Evolutionary conservation across 2,888 invertebrate species (phyloP).

Genomic region (Acanthococcus lagerstroemiae): DNA sequence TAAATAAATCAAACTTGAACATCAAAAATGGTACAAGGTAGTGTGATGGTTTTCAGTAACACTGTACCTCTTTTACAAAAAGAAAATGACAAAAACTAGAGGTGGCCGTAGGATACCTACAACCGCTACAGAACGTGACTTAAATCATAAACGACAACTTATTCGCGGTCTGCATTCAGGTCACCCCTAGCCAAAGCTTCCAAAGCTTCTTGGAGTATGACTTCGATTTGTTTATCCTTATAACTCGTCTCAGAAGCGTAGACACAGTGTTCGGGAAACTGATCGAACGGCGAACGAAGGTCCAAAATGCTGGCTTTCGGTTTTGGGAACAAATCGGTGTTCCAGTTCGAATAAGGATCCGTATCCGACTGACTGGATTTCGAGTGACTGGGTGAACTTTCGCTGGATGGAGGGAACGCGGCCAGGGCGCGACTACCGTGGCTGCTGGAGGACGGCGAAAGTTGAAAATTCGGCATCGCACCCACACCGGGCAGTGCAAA

Average conservation of each 20-base stretch:
- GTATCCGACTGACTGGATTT: neutral
- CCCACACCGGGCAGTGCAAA: neutral
- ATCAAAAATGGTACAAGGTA: no score
- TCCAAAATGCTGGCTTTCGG: neutral
- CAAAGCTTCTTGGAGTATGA: constrained; percentile 22
- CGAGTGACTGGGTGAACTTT: constrained; percentile 7
- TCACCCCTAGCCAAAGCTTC: neutral
- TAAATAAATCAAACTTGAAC: no score
- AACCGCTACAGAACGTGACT: no score
- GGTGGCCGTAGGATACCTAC: no score
- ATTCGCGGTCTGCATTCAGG: neutral
- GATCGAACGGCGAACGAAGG: neutral
- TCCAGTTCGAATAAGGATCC: neutral
- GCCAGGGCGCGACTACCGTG: no score
- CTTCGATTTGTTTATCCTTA: constrained; percentile 5
- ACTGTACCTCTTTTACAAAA: no score
- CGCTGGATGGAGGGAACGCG: neutral
- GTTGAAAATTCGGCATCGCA: neutral
- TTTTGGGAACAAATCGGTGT: neutral
- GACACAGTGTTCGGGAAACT: neutral
- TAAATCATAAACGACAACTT: no score
- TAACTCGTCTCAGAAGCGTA: neutral
- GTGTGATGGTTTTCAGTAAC: no score
- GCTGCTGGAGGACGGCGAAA: neutral
- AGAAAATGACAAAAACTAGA: no score